Evolutionary conservation across 1,140 invertebrate genomes (phyloP).

Genomic region (Campoletis sonorensis): DNA sequence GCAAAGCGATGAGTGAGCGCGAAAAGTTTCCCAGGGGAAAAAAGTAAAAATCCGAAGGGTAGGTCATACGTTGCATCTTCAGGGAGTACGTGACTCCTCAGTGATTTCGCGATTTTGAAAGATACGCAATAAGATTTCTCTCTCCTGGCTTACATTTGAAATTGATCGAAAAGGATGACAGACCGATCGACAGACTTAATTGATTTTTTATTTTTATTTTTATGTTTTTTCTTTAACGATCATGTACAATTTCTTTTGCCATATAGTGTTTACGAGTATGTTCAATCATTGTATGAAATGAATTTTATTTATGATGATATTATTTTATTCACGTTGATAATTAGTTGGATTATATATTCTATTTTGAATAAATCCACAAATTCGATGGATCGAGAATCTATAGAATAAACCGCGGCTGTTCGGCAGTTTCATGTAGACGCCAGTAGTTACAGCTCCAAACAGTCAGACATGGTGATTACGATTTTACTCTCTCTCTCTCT

Average conservation of each 20-base stretch:
- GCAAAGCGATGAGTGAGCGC: background rate
- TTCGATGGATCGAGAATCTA: too few relatives aligned
- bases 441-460: background rate
- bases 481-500: background rate
- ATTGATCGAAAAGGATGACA: background rate
- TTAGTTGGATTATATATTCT: too few relatives aligned
- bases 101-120: slow-evolving; percentile 12
- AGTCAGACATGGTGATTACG: background rate
- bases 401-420: too few relatives aligned
- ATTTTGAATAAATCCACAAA: too few relatives aligned
- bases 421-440: background rate
- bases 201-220: background rate
- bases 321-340: too few relatives aligned
- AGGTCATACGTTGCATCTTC: slow-evolving; percentile 24
- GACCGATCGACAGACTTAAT: background rate
- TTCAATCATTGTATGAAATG: too few relatives aligned
- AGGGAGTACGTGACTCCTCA: slow-evolving; percentile 19
- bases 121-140: background rate
- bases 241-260: background rate
- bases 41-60: slow-evolving; percentile 10
- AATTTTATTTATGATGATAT: too few relatives aligned
- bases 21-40: background rate
- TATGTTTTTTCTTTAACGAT: background rate
- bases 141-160: background rate
- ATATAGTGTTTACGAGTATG: background rate